phyloP scores from a whole-genome alignment of 2,888 invertebrate genomes.

The Diloba caeruleocephala region DNA sequence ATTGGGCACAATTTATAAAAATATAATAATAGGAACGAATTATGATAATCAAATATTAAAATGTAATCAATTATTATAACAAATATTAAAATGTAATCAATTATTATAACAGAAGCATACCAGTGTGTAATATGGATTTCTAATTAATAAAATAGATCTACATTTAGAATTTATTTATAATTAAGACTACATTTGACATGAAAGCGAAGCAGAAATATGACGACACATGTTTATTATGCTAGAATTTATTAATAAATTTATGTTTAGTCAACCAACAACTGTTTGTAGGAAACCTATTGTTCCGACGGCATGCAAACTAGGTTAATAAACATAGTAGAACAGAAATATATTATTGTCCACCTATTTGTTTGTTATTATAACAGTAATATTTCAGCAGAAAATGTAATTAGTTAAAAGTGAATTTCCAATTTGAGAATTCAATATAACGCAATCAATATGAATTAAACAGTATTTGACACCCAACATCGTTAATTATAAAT shows the following conservation, averaged over 20 bases:
- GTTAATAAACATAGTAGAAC: neutral
- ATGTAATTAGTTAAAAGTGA: conserved; percentile 25
- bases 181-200: neutral
- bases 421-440: conserved; percentile 11
- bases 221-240: too few species aligned
- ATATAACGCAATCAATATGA: conserved; percentile 17
- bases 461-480: conserved; percentile 14
- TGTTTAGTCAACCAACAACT: neutral
- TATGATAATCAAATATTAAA: neutral
- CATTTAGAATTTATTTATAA: neutral
- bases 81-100: too few species aligned
- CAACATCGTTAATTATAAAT: conserved; percentile 25
- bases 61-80: neutral
- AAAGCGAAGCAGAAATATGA: neutral
- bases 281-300: neutral
- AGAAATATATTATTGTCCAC: neutral
- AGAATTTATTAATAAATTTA: neutral
- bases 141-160: neutral
- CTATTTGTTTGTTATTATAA: conserved; percentile 1
- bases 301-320: conserved; percentile 34
- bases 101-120: too few species aligned
- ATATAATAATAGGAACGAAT: conserved; percentile 1
- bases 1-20: neutral
- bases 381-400: conserved; percentile 13
- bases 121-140: too few species aligned